Evolutionary conservation across 2,113 vertebrate genomes (phyloP), one percentile per base, ranked within the genome.

Genomic region (Gorsachius goisagi): DNA sequence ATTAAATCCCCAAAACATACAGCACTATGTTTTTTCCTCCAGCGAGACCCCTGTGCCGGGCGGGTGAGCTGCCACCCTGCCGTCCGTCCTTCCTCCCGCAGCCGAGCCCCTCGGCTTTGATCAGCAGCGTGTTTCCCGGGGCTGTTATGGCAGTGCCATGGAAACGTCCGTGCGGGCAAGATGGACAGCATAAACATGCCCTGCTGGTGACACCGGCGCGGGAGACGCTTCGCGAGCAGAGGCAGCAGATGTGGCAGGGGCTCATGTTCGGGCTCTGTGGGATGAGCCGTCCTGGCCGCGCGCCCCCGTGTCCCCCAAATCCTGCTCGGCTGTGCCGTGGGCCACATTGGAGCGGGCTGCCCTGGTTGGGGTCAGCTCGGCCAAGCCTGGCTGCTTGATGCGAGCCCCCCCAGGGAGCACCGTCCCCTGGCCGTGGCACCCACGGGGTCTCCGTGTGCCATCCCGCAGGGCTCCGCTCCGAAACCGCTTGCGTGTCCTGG

Each of bases 401-500:
- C 9, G 14, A 89, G 11, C 52, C 26, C 44, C 37, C 1, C 52
- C 21, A 8, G 27, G 32, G 52, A 74, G 44, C 58, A 28, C 35
- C 2, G 0, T 12, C 52, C 59, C 30, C 2, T 1, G 35, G 9
- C 15, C 14, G 1, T 30, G 44, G 59, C 26, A 15, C 37, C 13
- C 27, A 2, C 0, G 0, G 22, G 32, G 15, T 26, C 9, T 44
- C 22, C 14, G 10, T 0, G 12, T 23, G 18, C 64, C 18, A 5
- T 33, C 41, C 49, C 4, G 0, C 50, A 18, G 30, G 60, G 37
- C 15, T 80, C 86, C 17, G 49, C 49, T 72, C 67, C 13, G 11
- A 21, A n/a, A 21, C 13, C 0, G 0, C 13, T 30, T 9, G n/a
- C 22, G 11, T 32, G 44, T 58, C 49, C 27, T 15, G 9, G 18